phyloP scores from a whole-genome alignment of 1,140 invertebrate species.

The Megalopta genalis region DNA sequence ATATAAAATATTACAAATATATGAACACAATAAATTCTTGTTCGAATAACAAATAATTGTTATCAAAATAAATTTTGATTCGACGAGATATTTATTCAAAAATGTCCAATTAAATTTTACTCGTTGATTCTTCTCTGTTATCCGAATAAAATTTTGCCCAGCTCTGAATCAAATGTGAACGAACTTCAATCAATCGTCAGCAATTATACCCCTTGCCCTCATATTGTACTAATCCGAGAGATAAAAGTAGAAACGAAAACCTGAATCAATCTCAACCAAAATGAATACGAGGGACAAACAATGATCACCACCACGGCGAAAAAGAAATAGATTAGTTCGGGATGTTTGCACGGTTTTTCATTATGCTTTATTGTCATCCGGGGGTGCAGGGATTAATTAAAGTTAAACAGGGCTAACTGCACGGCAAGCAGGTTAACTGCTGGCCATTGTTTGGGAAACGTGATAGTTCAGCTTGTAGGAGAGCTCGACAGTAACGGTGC shows the following conservation, averaged over 20 bases:
- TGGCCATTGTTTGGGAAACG: slow-evolving; percentile 55
- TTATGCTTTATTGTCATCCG: slow-evolving; percentile 68
- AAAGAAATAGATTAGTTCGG: slow-evolving; percentile 51
- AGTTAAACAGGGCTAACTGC: slow-evolving; percentile 74
- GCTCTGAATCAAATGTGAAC: no score
- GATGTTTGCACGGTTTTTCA: slow-evolving; percentile 72
- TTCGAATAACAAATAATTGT: no score
- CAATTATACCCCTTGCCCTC: no score
- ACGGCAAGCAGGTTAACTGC: slow-evolving; percentile 69
- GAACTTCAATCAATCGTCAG: no score
- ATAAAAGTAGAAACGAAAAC: background rate
- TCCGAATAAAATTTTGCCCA: no score
- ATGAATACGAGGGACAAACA: slow-evolving; percentile 29
- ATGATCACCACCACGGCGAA: slow-evolving; percentile 26
- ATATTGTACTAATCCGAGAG: no score
- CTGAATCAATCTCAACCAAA: background rate
- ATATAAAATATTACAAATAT: no score
- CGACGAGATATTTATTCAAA: no score
- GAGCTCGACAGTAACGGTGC: background rate
- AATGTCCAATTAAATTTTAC: no score
- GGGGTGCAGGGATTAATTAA: slow-evolving; percentile 73
- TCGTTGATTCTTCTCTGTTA: no score
- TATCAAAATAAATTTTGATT: no score
- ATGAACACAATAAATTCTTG: no score
- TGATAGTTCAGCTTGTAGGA: background rate